Evolutionary conservation across 2,797 vertebrate species (phyloP), one percentile per base, ranked within the genome.

Genomic region (Schizothorax lantsangensis): DNA sequence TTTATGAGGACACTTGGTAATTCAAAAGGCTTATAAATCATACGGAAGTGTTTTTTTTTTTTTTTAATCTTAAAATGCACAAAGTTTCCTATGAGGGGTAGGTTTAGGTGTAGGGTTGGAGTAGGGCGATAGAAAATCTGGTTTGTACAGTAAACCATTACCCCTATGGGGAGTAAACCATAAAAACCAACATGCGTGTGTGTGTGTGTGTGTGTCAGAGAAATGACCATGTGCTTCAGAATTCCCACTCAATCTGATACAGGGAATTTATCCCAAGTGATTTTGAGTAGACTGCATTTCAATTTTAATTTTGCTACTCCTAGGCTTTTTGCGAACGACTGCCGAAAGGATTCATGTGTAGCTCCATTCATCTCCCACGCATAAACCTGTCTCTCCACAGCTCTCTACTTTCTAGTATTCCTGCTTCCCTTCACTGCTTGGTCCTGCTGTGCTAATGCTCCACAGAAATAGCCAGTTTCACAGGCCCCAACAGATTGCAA

Each of bases 341-440:
- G 23, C 59, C 64, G 36, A 64, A 80, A 62, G n/a, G 57, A 62
- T 64, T 45, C 21, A 45, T 62, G 38, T 45, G 59, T 9, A 30
- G 19, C 59, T 33, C 38, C n/a, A 80, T 71, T 49, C 19, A 6
- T 68, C 45, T 54, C 64, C 81, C 36, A 73, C 49, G 14, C 81
- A 71, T 43, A 83, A 83, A 73, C 66, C 17, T 66, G 36, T 59
- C n/a, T 72, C 33, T 23, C 15, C 43, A 15, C 11, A 45, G 33
- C 45, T n/a, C 47, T 52, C 68, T 71, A 59, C 81, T 69, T 68
- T 49, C 78, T 86, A 77, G 47, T 66, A 33, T 30, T 47, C 57
- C 40, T 79, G 45, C 66, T 86, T 79, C 66, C 81, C 80, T 86
- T 79, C 80, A 74, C 83, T 87, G 80, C 81, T 23, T 47, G 17